phyloP scores from a whole-genome alignment of 2,797 vertebrate genomes.

The Melanotaenia trifasciata region DNA sequence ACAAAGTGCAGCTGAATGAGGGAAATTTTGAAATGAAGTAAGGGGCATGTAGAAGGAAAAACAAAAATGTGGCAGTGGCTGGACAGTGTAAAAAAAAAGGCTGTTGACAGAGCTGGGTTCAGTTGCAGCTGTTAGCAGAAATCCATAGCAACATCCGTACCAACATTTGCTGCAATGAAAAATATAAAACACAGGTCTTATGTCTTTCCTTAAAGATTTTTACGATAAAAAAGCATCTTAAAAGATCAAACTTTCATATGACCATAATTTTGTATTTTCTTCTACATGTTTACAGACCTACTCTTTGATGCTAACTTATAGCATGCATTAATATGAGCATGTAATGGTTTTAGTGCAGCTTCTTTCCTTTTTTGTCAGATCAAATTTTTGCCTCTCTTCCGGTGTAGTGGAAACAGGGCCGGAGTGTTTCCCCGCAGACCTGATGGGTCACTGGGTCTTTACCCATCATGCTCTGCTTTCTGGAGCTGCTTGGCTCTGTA shows the following conservation, averaged over 20 bases:
- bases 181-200: no score
- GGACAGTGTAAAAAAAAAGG: no score
- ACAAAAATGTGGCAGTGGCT: no score
- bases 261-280: neutral
- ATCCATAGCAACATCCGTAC: no score
- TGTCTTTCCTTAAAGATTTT: no score
- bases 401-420: conserved; percentile 13
- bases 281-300: neutral
- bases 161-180: no score
- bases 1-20: no score
- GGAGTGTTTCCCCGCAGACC: conserved; percentile 13
- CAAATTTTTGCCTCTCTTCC: conserved; percentile 19
- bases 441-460: conserved; percentile 57
- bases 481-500: conserved; percentile 20
- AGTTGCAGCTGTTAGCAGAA: no score
- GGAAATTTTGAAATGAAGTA: no score
- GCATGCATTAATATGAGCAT: neutral
- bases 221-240: no score
- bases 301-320: neutral
- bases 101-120: no score
- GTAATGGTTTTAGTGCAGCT: neutral
- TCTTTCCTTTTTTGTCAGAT: neutral
- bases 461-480: conserved; percentile 54
- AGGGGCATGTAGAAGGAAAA: no score
- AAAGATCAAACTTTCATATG: neutral